Conservation (phyloP, 1,140 invertebrate genomes). For the Ylistrum balloti region DNA sequence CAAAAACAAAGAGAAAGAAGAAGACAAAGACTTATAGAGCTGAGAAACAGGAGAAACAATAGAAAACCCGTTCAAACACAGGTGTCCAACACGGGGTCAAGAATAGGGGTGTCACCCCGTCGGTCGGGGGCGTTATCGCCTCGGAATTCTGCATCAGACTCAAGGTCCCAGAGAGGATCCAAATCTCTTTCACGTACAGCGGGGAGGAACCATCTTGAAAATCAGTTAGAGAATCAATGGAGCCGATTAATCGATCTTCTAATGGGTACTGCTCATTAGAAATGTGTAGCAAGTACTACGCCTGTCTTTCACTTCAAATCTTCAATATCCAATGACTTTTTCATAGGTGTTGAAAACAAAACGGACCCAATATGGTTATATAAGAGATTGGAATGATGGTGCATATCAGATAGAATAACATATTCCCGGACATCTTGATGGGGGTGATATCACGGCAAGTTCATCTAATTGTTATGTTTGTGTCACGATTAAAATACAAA, state of each 20-base stretch:
- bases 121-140: not conserved
- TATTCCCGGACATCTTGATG: no score
- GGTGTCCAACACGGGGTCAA: not conserved
- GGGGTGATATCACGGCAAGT: no score
- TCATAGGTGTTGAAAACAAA: not conserved
- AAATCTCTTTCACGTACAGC: not conserved
- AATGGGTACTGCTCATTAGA: not conserved
- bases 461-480: not conserved
- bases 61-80: not conserved
- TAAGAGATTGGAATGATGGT: not conserved
- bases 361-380: not conserved
- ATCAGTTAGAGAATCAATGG: not conserved
- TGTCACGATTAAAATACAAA: not conserved
- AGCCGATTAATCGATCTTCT: slow-evolving; percentile 8
- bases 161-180: not conserved
- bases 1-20: not conserved
- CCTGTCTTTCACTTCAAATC: not conserved
- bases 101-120: not conserved
- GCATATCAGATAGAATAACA: not conserved
- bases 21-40: not conserved
- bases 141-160: not conserved
- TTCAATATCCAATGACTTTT: not conserved
- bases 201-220: not conserved
- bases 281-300: not conserved
- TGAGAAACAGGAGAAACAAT: not conserved